phyloP scores from a whole-genome alignment of 2,797 vertebrate genomes.

The Cyprinella venusta region DNA sequence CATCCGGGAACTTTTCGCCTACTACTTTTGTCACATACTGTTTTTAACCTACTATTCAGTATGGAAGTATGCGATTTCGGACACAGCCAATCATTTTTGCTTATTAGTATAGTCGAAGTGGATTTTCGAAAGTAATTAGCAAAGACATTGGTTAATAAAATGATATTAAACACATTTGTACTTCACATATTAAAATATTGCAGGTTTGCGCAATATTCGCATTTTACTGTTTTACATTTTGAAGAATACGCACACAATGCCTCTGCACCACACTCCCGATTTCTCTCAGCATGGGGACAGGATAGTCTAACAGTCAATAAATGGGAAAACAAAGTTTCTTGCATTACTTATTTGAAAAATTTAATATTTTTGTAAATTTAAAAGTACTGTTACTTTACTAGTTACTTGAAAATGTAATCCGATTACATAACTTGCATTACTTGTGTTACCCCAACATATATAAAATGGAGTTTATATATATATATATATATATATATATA shows the following conservation, averaged over 20 bases:
- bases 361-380: background rate
- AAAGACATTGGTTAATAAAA: background rate
- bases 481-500: too few species aligned
- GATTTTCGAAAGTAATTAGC: background rate
- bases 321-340: background rate
- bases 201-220: background rate
- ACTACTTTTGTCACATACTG: too few species aligned
- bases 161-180: background rate
- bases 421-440: background rate
- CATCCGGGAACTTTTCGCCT: too few species aligned
- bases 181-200: background rate
- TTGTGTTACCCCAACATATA: background rate
- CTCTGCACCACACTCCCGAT: background rate
- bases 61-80: too few species aligned
- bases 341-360: background rate
- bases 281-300: background rate
- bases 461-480: too few species aligned
- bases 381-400: background rate
- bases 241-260: background rate
- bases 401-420: background rate
- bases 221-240: background rate
- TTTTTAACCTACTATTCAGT: too few species aligned
- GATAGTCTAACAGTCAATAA: background rate
- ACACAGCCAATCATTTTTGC: background rate
- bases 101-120: background rate